These are phyloP conservation scores for Luehdorfia chinensis DNA, from an alignment of 1,140 invertebrate genomes.

Conservation along the genomic window DNA sequence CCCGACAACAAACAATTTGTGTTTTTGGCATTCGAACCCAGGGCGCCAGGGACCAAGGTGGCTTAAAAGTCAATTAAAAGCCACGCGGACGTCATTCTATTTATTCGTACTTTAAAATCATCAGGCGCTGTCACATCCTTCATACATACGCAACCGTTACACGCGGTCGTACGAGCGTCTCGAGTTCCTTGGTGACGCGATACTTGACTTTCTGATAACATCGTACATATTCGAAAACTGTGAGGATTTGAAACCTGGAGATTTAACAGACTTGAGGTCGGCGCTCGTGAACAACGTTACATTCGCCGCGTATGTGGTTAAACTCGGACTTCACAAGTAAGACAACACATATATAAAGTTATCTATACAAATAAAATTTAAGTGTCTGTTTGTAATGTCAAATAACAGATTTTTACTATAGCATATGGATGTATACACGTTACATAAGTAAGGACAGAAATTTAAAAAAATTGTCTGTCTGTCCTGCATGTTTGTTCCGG, in stretches of 20 bases:
- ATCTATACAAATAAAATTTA: too few relatives aligned
- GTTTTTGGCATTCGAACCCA: too few relatives aligned
- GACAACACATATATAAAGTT: too few relatives aligned
- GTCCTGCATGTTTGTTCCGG: too few relatives aligned
- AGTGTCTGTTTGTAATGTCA: too few relatives aligned
- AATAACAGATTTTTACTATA: not conserved
- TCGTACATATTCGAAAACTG: constrained; percentile 89
- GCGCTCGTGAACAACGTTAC: constrained; percentile 97
- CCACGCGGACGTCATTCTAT: too few relatives aligned
- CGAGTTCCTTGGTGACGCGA: constrained; percentile 97
- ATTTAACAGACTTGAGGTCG: constrained; percentile 94
- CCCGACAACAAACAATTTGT: too few relatives aligned
- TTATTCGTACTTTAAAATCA: too few relatives aligned
- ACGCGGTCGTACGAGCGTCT: constrained; percentile 96
- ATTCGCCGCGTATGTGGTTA: constrained; percentile 93
- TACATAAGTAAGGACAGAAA: too few relatives aligned
- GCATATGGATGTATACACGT: not conserved
- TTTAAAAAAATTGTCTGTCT: too few relatives aligned
- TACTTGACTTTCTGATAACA: constrained; percentile 96
- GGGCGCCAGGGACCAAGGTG: too few relatives aligned
- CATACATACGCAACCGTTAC: constrained; percentile 89
- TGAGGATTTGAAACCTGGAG: constrained; percentile 84
- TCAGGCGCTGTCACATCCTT: constrained; percentile 96
- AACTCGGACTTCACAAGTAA: constrained; percentile 86
- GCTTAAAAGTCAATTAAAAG: too few relatives aligned